These are phyloP conservation scores for Eulemur mongoz DNA, from an alignment of 2,797 vertebrate species.

Conservation along the genomic window DNA sequence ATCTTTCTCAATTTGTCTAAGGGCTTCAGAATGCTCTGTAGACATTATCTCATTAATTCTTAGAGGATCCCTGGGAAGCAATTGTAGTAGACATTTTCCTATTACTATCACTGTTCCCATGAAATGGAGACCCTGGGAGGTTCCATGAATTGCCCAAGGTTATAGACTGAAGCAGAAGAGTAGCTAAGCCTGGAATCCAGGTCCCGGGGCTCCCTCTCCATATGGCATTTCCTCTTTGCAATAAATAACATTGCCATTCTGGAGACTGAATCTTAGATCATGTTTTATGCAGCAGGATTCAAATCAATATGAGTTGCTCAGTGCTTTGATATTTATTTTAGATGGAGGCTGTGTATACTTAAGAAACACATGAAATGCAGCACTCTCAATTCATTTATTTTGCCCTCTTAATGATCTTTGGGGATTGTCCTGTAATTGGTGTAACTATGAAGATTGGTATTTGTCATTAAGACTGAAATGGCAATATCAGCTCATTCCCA, in stretches of 20 bases:
- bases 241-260: slow-evolving; percentile 55
- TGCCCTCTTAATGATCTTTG: slow-evolving; percentile 34
- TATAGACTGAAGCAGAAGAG: not conserved
- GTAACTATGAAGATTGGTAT: slow-evolving; percentile 1
- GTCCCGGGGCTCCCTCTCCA: not conserved
- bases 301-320: slow-evolving; percentile 45
- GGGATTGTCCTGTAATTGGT: not conserved
- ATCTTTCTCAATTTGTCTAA: slow-evolving; percentile 15
- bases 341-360: slow-evolving; percentile 14
- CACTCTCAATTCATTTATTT: slow-evolving; percentile 26
- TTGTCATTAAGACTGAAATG: slow-evolving; percentile 48
- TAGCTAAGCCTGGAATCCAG: not conserved
- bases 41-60: slow-evolving; percentile 32
- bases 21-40: not conserved
- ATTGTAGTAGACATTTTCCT: not conserved
- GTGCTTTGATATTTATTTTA: slow-evolving; percentile 55
- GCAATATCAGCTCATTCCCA: not conserved
- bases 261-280: not conserved
- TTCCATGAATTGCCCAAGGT: not conserved
- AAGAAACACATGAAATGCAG: slow-evolving; percentile 20
- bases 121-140: not conserved
- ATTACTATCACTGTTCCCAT: not conserved
- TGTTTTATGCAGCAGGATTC: slow-evolving; percentile 60
- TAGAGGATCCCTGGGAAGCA: not conserved
- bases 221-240: not conserved